Evolutionary conservation across 2,113 vertebrate genomes (phyloP).

Genomic region (Trematocara unimaculatum): DNA sequence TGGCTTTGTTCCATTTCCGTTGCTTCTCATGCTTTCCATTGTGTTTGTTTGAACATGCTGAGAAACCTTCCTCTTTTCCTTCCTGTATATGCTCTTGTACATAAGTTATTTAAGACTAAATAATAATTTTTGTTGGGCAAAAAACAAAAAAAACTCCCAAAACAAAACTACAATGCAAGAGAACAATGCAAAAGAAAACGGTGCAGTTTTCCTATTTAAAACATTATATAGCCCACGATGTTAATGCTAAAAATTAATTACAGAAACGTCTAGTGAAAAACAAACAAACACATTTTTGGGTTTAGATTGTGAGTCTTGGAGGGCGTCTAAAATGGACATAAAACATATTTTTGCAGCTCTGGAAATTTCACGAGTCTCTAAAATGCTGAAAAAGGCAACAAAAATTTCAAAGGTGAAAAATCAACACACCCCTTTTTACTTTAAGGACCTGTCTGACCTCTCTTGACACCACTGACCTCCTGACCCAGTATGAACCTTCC

Average conservation of each 20-base stretch:
- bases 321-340: rapidly evolving
- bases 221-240: not conserved
- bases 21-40: not conserved
- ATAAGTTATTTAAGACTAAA: not conserved
- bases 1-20: not conserved
- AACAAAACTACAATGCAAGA: not conserved
- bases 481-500: no score
- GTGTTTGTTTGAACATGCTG: not conserved
- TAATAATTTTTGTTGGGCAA: not conserved
- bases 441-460: not conserved
- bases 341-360: not conserved
- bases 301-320: not conserved
- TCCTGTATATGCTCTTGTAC: not conserved
- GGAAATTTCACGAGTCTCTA: not conserved
- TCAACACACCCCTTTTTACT: not conserved
- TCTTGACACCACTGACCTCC: no score
- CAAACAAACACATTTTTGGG: not conserved
- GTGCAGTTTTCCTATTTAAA: not conserved
- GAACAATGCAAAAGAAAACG: not conserved
- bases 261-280: not conserved
- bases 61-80: not conserved
- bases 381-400: not conserved
- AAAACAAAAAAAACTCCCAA: not conserved
- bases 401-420: not conserved
- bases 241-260: not conserved